Base-by-base conservation (phyloP, 35 echinoderm and acorn worm genomes). In the Strongylocentrotus purpuratus region DNA sequence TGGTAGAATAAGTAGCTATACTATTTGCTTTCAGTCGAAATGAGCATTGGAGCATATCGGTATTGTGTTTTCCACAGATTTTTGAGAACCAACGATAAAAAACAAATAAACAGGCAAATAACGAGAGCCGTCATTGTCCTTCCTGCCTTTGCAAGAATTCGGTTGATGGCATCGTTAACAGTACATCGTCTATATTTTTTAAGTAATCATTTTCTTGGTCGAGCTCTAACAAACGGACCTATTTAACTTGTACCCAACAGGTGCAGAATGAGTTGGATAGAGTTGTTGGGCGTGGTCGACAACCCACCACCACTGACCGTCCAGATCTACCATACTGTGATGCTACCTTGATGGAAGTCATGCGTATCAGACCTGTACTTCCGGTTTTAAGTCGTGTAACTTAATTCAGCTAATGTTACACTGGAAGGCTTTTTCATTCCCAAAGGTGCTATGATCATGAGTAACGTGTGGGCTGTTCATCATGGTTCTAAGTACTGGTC, bases 381-480 rank as follows among this genome's bases (percentile, higher is more conserved):
- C 92, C 94, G 13, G 47, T 96, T 11, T 70, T 89, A 46, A 94
- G 95, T 20, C 97, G 96, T 33, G 46, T 59, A 9, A 90, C 96
- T 58, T n/a, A n/a, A n/a, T n/a, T 31, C 89, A 13, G 4, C 85
- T 7, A 59, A 96, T 48, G 71, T 94, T 33, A 48, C 48, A 9
- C 46, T 99, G 11, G n/a, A 52, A 45, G 96, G 95, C 7, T 96
- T 88, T 45, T 46, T 85, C 32, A 95, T 97, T 94, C 98, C 98
- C 0, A 99, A 97, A 86, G 96, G 95, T 48, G 95, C 96, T 2
- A 93, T 96, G 15, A 32, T 99, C 0, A 0, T 99, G n/a, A 14
- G 85, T 4, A 99, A 99, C 61, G 13, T 95, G 20, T 95, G 95
- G 95, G 95, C 96, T 14, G 96, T 92, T 41, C 48, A 93, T 31